Percentiles rank a stretch among this genome's conserved stretches.
These are phyloP conservation scores for Caracal caracal DNA, from an alignment of 2,113 vertebrate species.

Conservation along the genomic window DNA sequence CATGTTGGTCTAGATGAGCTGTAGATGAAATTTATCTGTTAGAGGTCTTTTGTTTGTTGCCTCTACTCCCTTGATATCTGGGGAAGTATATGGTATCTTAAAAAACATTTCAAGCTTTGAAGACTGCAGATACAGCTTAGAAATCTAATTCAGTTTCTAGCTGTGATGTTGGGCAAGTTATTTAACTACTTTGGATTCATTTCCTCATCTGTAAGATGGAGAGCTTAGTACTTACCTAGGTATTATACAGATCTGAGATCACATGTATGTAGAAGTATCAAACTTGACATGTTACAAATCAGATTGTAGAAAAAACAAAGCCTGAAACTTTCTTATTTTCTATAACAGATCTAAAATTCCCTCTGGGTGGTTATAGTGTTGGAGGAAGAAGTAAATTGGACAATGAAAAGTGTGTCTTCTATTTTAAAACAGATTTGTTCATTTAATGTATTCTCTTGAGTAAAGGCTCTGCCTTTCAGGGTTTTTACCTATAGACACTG, in stretches of 20 bases:
- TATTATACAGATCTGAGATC: conserved; percentile 12
- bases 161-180: background rate
- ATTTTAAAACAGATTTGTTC: background rate
- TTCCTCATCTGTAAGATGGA: conserved; percentile 5
- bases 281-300: background rate
- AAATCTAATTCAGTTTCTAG: background rate
- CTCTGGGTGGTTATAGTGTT: background rate
- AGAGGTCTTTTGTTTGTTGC: conserved; percentile 23
- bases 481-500: background rate
- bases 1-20: background rate
- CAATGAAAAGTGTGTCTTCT: background rate
- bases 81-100: background rate
- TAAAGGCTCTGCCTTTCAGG: background rate
- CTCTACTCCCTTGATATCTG: background rate
- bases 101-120: background rate
- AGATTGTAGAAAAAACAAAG: background rate
- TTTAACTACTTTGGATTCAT: background rate
- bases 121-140: background rate
- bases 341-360: background rate
- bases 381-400: background rate
- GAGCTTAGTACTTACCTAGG: background rate
- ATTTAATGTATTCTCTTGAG: background rate
- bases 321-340: background rate
- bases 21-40: background rate
- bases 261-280: background rate